Percentiles rank a stretch among this genome's conserved stretches.
Conservation (phyloP, 37 sponge, comb jelly and placozoan species). For the Tethya wilhelma region DNA sequence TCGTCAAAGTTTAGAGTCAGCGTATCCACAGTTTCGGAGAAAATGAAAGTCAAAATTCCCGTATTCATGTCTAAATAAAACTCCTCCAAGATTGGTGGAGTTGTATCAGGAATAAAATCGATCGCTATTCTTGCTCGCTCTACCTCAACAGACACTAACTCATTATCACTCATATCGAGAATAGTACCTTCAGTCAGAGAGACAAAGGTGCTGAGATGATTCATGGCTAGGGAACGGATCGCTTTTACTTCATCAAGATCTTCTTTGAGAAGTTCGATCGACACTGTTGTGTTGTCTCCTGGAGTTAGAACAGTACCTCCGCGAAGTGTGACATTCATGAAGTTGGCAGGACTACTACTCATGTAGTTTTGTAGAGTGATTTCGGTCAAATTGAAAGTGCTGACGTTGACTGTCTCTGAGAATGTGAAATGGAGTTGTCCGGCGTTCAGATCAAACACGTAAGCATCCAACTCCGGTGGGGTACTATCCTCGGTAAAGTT, state of each 20-base stretch:
- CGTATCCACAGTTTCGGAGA: constrained; percentile 86
- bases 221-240: constrained; percentile 59
- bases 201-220: constrained; percentile 43
- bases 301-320: constrained; percentile 67
- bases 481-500: constrained; percentile 63
- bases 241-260: constrained; percentile 84
- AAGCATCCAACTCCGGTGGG: constrained; percentile 46
- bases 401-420: constrained; percentile 80
- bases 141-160: constrained; percentile 35
- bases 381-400: constrained; percentile 49
- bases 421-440: constrained; percentile 73
- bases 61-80: constrained; percentile 74
- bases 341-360: constrained; percentile 1
- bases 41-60: constrained; percentile 67
- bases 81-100: constrained; percentile 47
- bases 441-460: constrained; percentile 68
- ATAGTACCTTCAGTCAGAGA: constrained; percentile 45
- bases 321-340: constrained; percentile 29
- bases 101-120: constrained; percentile 69
- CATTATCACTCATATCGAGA: constrained; percentile 76
- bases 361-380: constrained; percentile 63
- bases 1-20: constrained; percentile 41
- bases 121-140: constrained; percentile 23
- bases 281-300: constrained; percentile 26
- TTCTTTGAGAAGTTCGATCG: constrained; percentile 39